Conservation (phyloP, 1,140 invertebrate genomes). For the Berghia stephanieae region DNA sequence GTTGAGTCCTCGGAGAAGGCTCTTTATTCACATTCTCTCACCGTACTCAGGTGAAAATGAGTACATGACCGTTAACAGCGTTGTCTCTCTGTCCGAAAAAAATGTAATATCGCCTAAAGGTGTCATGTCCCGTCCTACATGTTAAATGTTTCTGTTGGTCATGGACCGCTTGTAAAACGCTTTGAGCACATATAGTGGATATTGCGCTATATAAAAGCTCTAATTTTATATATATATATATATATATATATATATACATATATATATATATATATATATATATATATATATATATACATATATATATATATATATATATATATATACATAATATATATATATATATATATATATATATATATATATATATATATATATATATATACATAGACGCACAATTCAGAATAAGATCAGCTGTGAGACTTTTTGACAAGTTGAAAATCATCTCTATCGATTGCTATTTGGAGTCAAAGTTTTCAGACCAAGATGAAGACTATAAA, state of each 20-base stretch:
- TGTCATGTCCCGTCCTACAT: too few relatives aligned
- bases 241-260: slow-evolving; percentile 9
- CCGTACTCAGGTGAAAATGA: too few relatives aligned
- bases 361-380: slow-evolving; percentile 1
- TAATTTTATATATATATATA: neutral
- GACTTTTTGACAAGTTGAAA: neutral
- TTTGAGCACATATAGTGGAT: too few relatives aligned
- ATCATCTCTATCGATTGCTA: neutral
- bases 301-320: slow-evolving; percentile 18
- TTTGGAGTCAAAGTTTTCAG: neutral
- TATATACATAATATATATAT: slow-evolving; percentile 5
- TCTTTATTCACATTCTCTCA: too few relatives aligned
- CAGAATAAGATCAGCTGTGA: neutral
- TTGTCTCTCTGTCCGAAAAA: too few relatives aligned
- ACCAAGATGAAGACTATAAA: neutral
- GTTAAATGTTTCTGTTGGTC: too few relatives aligned
- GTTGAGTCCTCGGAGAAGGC: too few relatives aligned
- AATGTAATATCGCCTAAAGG: too few relatives aligned
- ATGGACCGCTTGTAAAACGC: too few relatives aligned
- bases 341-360: slow-evolving; percentile 12
- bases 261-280: slow-evolving; percentile 28
- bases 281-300: slow-evolving; percentile 26
- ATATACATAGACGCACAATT: neutral
- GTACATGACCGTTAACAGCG: too few relatives aligned
- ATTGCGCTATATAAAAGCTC: too few relatives aligned